These are phyloP conservation scores for Cetonia aurata DNA, from an alignment of 2,888 invertebrate species.

Conservation along the genomic window DNA sequence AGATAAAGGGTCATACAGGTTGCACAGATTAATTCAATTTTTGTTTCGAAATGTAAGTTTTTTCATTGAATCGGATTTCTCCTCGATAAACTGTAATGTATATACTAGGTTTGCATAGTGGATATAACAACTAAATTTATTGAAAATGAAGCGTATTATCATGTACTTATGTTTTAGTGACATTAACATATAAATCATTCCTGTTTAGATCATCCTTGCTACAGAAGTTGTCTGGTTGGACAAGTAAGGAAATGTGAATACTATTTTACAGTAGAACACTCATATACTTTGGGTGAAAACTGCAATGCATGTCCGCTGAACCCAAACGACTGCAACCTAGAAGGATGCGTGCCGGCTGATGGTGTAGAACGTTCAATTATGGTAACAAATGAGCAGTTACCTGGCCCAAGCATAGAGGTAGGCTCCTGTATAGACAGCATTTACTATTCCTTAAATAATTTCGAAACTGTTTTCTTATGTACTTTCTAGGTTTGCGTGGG, in stretches of 20 bases:
- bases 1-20: too few species aligned
- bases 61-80: too few species aligned
- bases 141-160: too few species aligned
- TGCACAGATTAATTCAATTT: too few species aligned
- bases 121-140: too few species aligned
- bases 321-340: constrained; percentile 78
- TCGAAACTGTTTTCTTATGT: background rate
- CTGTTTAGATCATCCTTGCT: constrained; percentile 69
- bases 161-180: background rate
- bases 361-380: constrained; percentile 82
- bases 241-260: constrained; percentile 79
- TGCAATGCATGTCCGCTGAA: constrained; percentile 87
- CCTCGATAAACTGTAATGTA: too few species aligned
- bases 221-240: constrained; percentile 73
- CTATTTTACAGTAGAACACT: constrained; percentile 83
- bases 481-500: constrained; percentile 81
- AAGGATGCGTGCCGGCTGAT: constrained; percentile 87
- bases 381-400: constrained; percentile 89
- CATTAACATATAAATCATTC: background rate
- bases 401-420: constrained; percentile 88
- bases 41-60: too few species aligned
- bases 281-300: constrained; percentile 89
- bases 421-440: constrained; percentile 6
- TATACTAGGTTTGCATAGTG: too few species aligned
- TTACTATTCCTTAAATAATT: background rate